Percentiles rank a stretch among this genome's conserved stretches.
Conservation (phyloP, 2,888 invertebrate species). For the Leucoma salicis region DNA sequence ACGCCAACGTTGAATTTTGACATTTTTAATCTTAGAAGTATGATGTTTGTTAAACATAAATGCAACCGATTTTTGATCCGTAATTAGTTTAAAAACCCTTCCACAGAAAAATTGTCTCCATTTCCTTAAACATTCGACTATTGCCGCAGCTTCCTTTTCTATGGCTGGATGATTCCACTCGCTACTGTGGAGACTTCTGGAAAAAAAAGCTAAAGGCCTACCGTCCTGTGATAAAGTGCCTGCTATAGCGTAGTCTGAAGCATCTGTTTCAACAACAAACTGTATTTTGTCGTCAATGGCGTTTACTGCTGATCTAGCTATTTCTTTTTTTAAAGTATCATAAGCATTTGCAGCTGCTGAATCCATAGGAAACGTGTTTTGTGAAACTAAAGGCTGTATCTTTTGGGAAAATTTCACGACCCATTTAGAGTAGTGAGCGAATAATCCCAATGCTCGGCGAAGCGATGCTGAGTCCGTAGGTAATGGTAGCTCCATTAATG, state of each 20-base stretch:
- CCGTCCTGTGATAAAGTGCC: background rate
- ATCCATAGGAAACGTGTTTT: background rate
- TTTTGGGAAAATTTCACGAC: background rate
- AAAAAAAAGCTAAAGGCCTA: too few relatives aligned
- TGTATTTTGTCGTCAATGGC: background rate
- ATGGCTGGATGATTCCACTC: background rate
- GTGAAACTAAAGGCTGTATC: too few relatives aligned
- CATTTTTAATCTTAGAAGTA: background rate
- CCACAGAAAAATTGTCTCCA: background rate
- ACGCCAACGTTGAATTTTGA: background rate
- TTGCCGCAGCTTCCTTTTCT: too few relatives aligned
- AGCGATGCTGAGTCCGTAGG: background rate
- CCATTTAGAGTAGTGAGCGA: slow-evolving; percentile 1
- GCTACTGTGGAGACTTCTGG: too few relatives aligned
- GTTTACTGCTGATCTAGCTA: background rate
- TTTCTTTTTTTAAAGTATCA: background rate
- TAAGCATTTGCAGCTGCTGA: background rate
- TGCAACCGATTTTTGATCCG: too few relatives aligned
- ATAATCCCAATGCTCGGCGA: background rate
- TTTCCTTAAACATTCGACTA: background rate
- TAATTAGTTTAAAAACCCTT: too few relatives aligned
- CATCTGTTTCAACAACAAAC: background rate
- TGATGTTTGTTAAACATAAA: too few relatives aligned
- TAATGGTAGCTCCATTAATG: background rate
- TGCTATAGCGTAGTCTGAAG: slow-evolving; percentile 1